phyloP scores from a whole-genome alignment of 1,140 invertebrate genomes.

The Drosophila fuyamai region DNA sequence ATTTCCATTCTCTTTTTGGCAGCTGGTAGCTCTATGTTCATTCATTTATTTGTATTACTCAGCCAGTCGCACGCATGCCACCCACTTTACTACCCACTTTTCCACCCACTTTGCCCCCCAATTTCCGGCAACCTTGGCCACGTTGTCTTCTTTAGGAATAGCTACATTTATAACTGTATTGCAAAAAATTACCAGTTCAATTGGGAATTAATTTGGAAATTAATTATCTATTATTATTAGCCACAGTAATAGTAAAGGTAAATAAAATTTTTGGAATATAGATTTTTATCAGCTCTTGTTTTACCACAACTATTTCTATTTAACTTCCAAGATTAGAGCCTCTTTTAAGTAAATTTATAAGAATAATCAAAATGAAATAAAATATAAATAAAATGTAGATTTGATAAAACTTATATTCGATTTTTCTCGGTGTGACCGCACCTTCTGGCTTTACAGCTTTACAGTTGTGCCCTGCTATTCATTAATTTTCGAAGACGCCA shows the following conservation, averaged over 20 bases:
- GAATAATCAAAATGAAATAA: too few species aligned
- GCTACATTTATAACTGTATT: slow-evolving; percentile 4
- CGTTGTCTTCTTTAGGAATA: slow-evolving; percentile 28
- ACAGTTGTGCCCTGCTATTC: slow-evolving; percentile 72
- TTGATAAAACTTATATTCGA: not conserved
- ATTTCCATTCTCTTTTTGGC: not conserved
- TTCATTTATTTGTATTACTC: slow-evolving; percentile 80
- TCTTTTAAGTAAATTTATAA: too few species aligned
- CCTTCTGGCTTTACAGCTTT: slow-evolving; percentile 60
- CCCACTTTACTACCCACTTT: slow-evolving; percentile 12
- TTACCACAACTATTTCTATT: too few species aligned
- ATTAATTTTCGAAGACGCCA: slow-evolving; percentile 81
- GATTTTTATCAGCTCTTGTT: too few species aligned
- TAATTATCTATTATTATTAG: too few species aligned
- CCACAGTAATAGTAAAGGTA: too few species aligned
- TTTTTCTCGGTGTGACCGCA: slow-evolving; percentile 25
- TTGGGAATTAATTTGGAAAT: too few species aligned
- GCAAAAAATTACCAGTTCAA: not conserved
- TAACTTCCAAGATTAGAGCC: too few species aligned
- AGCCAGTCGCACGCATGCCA: slow-evolving; percentile 62
- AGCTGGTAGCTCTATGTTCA: slow-evolving; percentile 41
- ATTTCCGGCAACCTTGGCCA: slow-evolving; percentile 34
- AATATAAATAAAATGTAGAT: too few species aligned
- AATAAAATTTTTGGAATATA: too few species aligned
- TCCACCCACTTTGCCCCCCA: not conserved